Evolutionary conservation across 2,888 invertebrate species (phyloP).

Genomic region (Acanthosepion esculentum): DNA sequence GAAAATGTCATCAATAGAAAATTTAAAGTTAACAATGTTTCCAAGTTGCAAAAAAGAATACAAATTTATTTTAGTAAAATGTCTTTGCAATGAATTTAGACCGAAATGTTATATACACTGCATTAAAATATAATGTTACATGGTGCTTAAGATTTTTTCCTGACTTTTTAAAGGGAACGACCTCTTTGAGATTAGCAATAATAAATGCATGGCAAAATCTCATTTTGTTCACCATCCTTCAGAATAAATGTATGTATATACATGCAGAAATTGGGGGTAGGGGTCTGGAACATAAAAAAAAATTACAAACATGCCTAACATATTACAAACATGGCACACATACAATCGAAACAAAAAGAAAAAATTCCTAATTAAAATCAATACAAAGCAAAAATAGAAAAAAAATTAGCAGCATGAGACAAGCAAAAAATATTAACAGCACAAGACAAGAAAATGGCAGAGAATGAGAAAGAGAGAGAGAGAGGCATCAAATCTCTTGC

Average conservation of each 20-base stretch:
- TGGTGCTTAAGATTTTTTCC: neutral
- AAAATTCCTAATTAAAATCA: neutral
- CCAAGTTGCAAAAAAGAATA: too few species aligned
- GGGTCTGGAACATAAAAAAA: neutral
- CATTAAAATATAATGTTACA: neutral
- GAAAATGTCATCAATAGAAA: too few species aligned
- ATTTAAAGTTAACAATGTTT: too few species aligned
- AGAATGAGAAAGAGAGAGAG: neutral
- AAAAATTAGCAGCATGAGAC: neutral
- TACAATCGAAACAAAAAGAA: neutral
- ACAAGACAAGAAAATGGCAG: neutral
- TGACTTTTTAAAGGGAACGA: neutral
- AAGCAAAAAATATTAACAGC: neutral
- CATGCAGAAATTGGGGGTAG: slow-evolving; percentile 23
- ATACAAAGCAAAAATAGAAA: neutral
- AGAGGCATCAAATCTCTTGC: neutral
- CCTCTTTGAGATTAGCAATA: neutral
- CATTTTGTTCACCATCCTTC: slow-evolving; percentile 33
- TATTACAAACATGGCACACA: slow-evolving; percentile 33
- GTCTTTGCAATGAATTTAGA: too few species aligned
- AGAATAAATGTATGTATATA: neutral
- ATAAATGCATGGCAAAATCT: neutral
- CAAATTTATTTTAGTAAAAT: too few species aligned
- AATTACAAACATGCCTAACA: neutral
- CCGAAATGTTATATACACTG: too few species aligned